Evolutionary conservation across 1,140 invertebrate species (phyloP).

Genomic region (Dinothrombium tinctorium): DNA sequence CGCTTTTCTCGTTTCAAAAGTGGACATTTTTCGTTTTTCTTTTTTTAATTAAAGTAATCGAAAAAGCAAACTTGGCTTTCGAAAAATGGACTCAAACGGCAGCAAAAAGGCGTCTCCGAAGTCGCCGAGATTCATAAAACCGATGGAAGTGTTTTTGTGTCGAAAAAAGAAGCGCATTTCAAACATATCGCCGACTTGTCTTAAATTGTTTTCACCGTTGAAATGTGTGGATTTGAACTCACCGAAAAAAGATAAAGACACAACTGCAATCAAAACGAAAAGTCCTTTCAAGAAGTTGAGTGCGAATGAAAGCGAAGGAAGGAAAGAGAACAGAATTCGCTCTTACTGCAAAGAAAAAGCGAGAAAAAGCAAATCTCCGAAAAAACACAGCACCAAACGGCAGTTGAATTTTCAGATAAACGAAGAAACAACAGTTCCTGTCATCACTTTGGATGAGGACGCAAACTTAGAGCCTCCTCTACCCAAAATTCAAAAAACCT

Average conservation of each 20-base stretch:
- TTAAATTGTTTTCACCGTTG: neutral
- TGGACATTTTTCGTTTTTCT: too few species aligned
- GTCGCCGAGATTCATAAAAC: constrained; percentile 10
- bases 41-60: too few species aligned
- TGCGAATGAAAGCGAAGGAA: neutral
- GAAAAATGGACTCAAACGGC: too few species aligned
- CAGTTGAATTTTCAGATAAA: neutral
- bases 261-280: neutral
- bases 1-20: too few species aligned
- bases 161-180: neutral
- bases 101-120: neutral
- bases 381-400: neutral
- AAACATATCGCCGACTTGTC: neutral
- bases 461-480: neutral
- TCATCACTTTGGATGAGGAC: constrained; percentile 2
- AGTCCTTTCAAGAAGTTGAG: neutral
- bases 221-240: constrained; percentile 5
- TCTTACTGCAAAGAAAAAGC: neutral
- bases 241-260: constrained; percentile 2
- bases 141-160: constrained; percentile 6
- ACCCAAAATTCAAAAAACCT: neutral
- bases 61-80: too few species aligned
- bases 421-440: neutral
- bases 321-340: neutral
- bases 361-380: constrained; percentile 1